phyloP scores from a whole-genome alignment of 2,888 invertebrate genomes.

The Conops quadrifasciatus region DNA sequence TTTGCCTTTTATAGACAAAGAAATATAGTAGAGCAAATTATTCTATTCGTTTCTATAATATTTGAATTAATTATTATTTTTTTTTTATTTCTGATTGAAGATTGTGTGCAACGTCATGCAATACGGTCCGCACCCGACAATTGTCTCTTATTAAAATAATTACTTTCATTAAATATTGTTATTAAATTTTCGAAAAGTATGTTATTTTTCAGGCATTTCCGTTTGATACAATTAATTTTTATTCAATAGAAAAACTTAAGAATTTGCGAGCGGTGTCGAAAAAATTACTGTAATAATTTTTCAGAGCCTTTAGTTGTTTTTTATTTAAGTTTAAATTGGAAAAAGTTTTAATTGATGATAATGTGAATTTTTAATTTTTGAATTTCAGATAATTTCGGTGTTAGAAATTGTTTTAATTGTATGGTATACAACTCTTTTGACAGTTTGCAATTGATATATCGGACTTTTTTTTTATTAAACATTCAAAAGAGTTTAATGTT shows the following conservation, averaged over 20 bases:
- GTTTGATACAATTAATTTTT: neutral
- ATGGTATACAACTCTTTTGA: too few species aligned
- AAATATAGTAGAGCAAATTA: neutral
- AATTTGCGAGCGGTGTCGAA: too few species aligned
- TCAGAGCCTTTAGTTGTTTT: too few species aligned
- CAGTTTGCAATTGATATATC: too few species aligned
- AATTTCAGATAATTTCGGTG: too few species aligned
- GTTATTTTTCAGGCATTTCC: neutral
- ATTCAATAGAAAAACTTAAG: neutral
- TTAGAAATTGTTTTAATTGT: too few species aligned
- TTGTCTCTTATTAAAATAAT: neutral
- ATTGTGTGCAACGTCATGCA: neutral
- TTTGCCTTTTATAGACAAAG: neutral
- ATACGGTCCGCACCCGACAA: neutral
- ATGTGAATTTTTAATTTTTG: too few species aligned
- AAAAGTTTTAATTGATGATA: too few species aligned
- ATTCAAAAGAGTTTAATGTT: too few species aligned
- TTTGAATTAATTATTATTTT: neutral
- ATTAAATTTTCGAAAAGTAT: neutral
- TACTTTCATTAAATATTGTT: neutral
- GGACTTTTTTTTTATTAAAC: too few species aligned
- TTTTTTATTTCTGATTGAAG: neutral
- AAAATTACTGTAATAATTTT: too few species aligned
- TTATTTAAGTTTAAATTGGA: too few species aligned
- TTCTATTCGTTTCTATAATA: neutral